Evolutionary conservation across 2,797 vertebrate genomes (phyloP).

Genomic region (Vipera ursinii): DNA sequence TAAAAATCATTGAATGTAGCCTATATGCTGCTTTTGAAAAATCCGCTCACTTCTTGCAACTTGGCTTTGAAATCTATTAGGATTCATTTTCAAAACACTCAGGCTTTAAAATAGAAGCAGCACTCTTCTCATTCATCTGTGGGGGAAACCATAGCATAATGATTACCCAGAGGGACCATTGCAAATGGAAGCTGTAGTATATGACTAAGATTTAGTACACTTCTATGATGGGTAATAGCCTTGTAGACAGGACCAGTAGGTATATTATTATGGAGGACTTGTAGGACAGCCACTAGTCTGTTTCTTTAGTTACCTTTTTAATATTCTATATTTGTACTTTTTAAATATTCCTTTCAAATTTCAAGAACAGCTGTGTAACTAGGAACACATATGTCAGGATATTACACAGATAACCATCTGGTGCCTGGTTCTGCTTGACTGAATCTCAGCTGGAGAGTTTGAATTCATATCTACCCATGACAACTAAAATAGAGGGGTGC

Average conservation of each 20-base stretch:
- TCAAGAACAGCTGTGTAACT: slow-evolving; percentile 64
- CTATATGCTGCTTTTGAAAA: slow-evolving; percentile 39
- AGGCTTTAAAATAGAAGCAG: slow-evolving; percentile 53
- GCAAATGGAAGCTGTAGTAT: slow-evolving; percentile 39
- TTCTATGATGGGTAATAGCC: slow-evolving; percentile 32
- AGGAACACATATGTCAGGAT: slow-evolving; percentile 59
- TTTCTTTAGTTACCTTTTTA: slow-evolving; percentile 57
- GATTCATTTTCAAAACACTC: slow-evolving; percentile 52
- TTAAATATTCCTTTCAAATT: slow-evolving; percentile 62
- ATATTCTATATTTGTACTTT: slow-evolving; percentile 57
- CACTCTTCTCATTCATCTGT: slow-evolving; percentile 51
- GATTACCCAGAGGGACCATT: slow-evolving; percentile 55
- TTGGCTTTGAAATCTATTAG: slow-evolving; percentile 51
- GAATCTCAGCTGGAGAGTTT: slow-evolving; percentile 61
- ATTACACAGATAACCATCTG: slow-evolving; percentile 60
- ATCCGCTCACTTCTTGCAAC: slow-evolving; percentile 51
- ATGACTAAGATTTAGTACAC: slow-evolving; percentile 43
- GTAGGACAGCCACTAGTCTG: slow-evolving; percentile 48
- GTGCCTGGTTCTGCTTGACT: slow-evolving; percentile 62
- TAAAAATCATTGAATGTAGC: slow-evolving; percentile 15
- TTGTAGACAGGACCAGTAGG: slow-evolving; percentile 53
- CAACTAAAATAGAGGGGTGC: slow-evolving; percentile 63
- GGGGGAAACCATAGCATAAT: slow-evolving; percentile 51
- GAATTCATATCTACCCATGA: slow-evolving; percentile 63
- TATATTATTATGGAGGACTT: slow-evolving; percentile 47